A percentile compares a stretch with the other conserved stretches of the same genome.
These are phyloP conservation scores for Drosophila punjabiensis DNA, from an alignment of 1,140 invertebrate species.

Conservation along the genomic window DNA sequence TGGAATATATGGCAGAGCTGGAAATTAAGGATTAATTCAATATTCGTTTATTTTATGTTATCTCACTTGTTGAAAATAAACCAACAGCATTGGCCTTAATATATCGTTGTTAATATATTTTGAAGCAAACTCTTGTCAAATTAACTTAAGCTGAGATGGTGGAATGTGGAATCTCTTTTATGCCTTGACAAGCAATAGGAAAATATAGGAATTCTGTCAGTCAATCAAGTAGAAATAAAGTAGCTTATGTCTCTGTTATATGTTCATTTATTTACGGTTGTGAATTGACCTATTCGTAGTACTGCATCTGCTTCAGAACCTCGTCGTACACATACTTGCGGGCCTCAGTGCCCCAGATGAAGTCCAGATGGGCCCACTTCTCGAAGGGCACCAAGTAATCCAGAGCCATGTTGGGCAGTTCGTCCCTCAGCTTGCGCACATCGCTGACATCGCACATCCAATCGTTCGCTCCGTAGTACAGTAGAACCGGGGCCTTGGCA, in stretches of 20 bases:
- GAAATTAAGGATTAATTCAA: conserved; percentile 4
- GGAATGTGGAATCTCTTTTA: too few relatives aligned
- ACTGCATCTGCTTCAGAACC: conserved; percentile 66
- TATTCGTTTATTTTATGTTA: neutral
- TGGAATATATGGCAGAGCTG: conserved; percentile 38
- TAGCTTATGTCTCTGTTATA: neutral
- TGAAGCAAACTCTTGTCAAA: too few relatives aligned
- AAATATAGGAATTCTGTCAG: too few relatives aligned
- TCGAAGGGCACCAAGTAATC: conserved; percentile 86
- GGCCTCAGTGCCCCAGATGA: conserved; percentile 88
- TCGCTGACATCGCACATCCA: conserved; percentile 87
- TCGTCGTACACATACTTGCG: conserved; percentile 87
- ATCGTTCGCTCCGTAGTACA: conserved; percentile 89
- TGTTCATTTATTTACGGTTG: conserved; percentile 35
- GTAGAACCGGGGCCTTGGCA: conserved; percentile 87
- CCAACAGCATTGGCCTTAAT: too few relatives aligned
- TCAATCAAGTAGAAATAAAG: too few relatives aligned
- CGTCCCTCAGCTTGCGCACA: conserved; percentile 86
- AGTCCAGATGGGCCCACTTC: conserved; percentile 91
- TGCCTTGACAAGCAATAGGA: too few relatives aligned
- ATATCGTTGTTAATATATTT: too few relatives aligned
- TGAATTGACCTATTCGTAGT: conserved; percentile 52
- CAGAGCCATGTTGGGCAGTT: conserved; percentile 78
- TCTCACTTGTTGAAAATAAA: neutral
- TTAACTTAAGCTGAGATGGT: too few relatives aligned